A percentile compares a stretch with the other conserved stretches of the same genome.
Conservation (phyloP, 2,888 invertebrate genomes). For the Sabatieria punctata region DNA sequence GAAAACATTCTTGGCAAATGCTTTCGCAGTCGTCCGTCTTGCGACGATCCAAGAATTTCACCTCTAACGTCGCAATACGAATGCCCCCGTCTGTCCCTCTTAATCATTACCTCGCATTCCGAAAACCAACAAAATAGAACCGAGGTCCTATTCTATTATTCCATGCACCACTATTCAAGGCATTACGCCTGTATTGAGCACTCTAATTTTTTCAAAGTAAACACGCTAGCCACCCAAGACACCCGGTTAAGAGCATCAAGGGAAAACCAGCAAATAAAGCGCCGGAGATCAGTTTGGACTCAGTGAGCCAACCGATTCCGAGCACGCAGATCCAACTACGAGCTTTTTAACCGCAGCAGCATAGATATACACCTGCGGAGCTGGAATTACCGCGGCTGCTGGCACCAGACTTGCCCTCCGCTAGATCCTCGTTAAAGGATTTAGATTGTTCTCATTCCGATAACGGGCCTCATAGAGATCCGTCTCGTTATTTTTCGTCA, state of each 20-base stretch:
- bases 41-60: constrained; percentile 48
- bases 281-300: constrained; percentile 17
- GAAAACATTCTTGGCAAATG: constrained; percentile 52
- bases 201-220: constrained; percentile 52
- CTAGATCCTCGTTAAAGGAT: constrained; percentile 43
- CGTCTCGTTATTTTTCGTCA: constrained; percentile 47
- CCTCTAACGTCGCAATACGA: constrained; percentile 47
- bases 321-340: constrained; percentile 40
- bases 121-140: constrained; percentile 49
- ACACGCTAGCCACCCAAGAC: constrained; percentile 41
- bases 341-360: constrained; percentile 51
- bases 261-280: constrained; percentile 16
- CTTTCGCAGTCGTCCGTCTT: constrained; percentile 48
- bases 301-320: constrained; percentile 16
- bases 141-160: constrained; percentile 49
- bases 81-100: constrained; percentile 48
- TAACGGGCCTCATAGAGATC: constrained; percentile 40
- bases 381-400: constrained; percentile 56
- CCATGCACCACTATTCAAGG: constrained; percentile 39
- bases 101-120: constrained; percentile 46
- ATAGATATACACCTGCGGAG: constrained; percentile 52
- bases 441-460: constrained; percentile 44
- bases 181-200: constrained; percentile 45
- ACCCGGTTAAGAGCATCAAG: constrained; percentile 33
- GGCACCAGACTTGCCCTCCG: constrained; percentile 52